Conservation (phyloP, 2,113 vertebrate genomes). For the Chloebia gouldiae region DNA sequence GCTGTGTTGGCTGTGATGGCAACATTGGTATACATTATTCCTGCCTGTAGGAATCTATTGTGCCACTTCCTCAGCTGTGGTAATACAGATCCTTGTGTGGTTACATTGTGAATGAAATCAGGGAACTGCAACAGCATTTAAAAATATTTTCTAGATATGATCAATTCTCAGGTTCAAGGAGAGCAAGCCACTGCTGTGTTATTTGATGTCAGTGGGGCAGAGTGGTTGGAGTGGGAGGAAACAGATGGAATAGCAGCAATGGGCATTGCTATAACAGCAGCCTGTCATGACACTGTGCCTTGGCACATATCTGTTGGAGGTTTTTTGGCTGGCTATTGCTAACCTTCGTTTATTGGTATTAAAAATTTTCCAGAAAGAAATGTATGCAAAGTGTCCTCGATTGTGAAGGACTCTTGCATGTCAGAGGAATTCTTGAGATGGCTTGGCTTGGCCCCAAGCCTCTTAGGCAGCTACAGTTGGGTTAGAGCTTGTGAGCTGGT, state of each 20-base stretch:
- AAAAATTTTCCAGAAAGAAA: neutral
- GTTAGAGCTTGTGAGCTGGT: neutral
- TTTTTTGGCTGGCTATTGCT: neutral
- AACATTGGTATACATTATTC: neutral
- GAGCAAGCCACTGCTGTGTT: neutral
- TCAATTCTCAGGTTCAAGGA: neutral
- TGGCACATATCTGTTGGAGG: neutral
- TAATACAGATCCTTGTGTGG: neutral
- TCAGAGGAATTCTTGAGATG: neutral
- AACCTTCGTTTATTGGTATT: neutral
- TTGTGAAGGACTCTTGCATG: neutral
- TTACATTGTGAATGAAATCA: neutral
- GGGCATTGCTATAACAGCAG: neutral
- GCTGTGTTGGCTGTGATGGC: neutral
- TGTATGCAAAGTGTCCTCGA: neutral
- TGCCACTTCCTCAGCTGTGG: neutral
- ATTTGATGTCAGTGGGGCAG: neutral
- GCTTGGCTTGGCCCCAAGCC: neutral
- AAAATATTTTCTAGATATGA: neutral
- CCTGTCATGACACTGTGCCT: rapidly evolving
- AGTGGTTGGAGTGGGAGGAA: neutral
- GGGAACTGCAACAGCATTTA: neutral
- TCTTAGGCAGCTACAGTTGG: neutral
- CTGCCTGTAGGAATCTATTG: neutral
- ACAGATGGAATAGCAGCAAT: rapidly evolving